Base-by-base conservation (phyloP, 1,140 invertebrate species). In the Lordiphosa clarofinis region DNA sequence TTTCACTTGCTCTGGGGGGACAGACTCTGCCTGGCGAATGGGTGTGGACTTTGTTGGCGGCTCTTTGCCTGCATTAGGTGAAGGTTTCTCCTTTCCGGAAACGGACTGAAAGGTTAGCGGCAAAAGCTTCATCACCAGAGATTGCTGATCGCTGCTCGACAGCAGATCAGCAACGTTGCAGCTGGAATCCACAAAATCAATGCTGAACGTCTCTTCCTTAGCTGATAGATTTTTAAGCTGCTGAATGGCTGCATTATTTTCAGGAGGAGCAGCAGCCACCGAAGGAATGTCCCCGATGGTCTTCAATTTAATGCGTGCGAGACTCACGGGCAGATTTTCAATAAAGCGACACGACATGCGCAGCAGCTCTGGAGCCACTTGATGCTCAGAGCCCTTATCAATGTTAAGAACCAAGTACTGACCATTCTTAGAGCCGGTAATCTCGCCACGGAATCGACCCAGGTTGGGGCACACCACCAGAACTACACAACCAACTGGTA, bases 301-400 rank as follows among this genome's bases (percentile, higher is more conserved):
- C 7, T 48, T 58, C 4, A 82, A 39, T 21, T 65, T 59, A 1
- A 56, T 48, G 3, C 62, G 56, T 21, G 42, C 36, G 8, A 46
- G 49, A 13, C 50, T 48, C 0, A 82, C 54, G 0, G 76, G 76
- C 24, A 82, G 9, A 13, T 59, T 54, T 1, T 69, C 63, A 1
- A 82, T 9, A n/a, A 82, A 84, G 1, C 28, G 54, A 10, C 76
- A 82, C 1, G 76, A 12, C 35, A 11, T 69, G n/a, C 73, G 78
- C 8, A 82, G 5, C n/a, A 19, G 10, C 1, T 39, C 9, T 0
- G 10, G 10, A 0, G 42, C 6, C n/a, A 76, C 54, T 0, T 5
- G 8, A 11, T 73, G 53, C 3, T 12, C 15, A 5, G 42, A 42
- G n/a, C 78, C 73, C 0, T 49, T 55, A 7, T 82, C 76, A 12